A percentile compares a stretch with the other conserved stretches of the same genome.
Conservation (phyloP, 2,888 invertebrate genomes). For the Diaperis boleti region DNA sequence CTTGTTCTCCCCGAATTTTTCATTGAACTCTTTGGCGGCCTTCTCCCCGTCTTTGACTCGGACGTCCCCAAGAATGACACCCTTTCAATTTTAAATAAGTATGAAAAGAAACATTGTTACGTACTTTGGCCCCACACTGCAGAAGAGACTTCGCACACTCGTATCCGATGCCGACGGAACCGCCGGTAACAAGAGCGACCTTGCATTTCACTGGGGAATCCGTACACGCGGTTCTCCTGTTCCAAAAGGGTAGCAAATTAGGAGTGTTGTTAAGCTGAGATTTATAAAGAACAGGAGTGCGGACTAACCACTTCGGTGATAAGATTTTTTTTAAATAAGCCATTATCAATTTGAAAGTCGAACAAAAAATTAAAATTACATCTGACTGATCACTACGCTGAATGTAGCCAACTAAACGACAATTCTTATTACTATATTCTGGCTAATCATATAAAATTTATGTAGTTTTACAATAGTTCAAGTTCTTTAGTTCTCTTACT, state of each 20-base stretch:
- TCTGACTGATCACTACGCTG: no score
- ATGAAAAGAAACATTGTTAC: no score
- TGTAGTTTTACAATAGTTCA: no score
- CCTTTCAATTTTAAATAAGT: not conserved
- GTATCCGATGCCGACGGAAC: conserved; percentile 76
- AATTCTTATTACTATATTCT: no score
- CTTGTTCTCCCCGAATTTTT: conserved; percentile 65
- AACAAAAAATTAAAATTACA: no score
- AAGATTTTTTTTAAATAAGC: not conserved
- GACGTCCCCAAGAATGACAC: conserved; percentile 63
- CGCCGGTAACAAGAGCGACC: conserved; percentile 78
- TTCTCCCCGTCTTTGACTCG: conserved; percentile 63
- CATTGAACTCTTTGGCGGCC: conserved; percentile 64
- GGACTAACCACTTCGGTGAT: no score
- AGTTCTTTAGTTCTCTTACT: no score
- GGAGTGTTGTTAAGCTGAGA: not conserved
- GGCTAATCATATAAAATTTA: no score
- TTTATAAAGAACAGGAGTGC: not conserved
- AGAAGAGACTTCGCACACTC: conserved; percentile 75
- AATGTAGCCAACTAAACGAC: no score
- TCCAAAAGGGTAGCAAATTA: not conserved
- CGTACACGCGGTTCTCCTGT: not conserved
- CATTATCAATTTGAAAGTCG: no score
- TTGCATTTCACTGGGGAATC: conserved; percentile 69
- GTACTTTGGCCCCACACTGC: conserved; percentile 77